A percentile compares a stretch with the other conserved stretches of the same genome.
phyloP scores from a whole-genome alignment of 2,888 invertebrate genomes.

The Ectropis crepuscularia region DNA sequence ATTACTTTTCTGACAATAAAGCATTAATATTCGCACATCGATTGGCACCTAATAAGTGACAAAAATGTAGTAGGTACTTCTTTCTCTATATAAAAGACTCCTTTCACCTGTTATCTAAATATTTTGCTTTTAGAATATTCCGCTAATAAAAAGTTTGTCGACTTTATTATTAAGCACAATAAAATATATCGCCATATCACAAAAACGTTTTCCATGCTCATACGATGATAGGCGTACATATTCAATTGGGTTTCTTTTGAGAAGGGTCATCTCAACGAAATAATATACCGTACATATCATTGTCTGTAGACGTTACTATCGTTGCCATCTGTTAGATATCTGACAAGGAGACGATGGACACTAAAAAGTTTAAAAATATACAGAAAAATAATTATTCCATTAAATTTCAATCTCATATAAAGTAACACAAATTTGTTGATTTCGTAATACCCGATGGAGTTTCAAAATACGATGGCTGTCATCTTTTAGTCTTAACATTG shows the following conservation, averaged over 20 bases:
- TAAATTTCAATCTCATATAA: too few species aligned
- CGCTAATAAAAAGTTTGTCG: too few species aligned
- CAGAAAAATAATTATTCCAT: too few species aligned
- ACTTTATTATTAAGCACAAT: not conserved
- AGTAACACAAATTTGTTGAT: too few species aligned
- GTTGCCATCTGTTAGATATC: constrained; percentile 17
- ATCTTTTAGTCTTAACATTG: too few species aligned
- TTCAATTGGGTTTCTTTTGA: constrained; percentile 35
- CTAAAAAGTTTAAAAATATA: not conserved
- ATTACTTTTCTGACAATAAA: too few species aligned
- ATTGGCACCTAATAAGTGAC: too few species aligned
- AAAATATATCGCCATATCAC: constrained; percentile 15
- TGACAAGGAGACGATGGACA: not conserved
- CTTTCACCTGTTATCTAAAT: not conserved
- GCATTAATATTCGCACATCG: too few species aligned
- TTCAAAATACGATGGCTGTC: too few species aligned
- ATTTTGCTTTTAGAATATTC: not conserved
- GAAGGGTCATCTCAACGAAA: constrained; percentile 38
- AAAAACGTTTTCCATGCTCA: constrained; percentile 5
- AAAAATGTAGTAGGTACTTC: too few species aligned
- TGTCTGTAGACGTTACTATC: constrained; percentile 22
- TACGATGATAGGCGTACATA: constrained; percentile 20
- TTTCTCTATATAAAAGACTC: too few species aligned
- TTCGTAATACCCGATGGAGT: too few species aligned
- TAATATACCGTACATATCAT: constrained; percentile 32